Evolutionary conservation across 2,797 vertebrate genomes (phyloP).

Genomic region (Crypturellus tataupa): DNA sequence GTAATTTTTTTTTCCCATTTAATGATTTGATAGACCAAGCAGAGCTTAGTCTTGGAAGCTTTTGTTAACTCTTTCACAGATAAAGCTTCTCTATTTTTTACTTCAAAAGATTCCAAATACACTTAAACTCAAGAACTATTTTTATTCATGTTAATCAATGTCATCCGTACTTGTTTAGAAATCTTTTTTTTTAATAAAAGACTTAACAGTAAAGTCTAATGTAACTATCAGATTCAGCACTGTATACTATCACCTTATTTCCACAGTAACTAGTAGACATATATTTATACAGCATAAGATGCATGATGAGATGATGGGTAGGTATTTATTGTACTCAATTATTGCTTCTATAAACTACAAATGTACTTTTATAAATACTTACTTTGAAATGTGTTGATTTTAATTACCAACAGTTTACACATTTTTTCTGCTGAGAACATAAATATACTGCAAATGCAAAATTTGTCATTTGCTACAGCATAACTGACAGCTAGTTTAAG

Average conservation of each 20-base stretch:
- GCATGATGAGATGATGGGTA: background rate
- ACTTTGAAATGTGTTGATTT: background rate
- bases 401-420: background rate
- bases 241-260: background rate
- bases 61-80: background rate
- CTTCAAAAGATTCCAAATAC: background rate
- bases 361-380: background rate
- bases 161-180: background rate
- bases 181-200: background rate
- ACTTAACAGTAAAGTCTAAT: background rate
- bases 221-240: background rate
- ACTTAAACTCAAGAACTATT: background rate
- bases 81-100: background rate
- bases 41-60: background rate
- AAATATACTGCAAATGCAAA: background rate
- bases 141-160: background rate
- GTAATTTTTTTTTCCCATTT: slow-evolving; percentile 48
- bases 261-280: background rate
- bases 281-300: background rate
- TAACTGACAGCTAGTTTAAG: background rate
- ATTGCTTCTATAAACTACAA: background rate
- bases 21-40: background rate
- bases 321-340: background rate
- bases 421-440: background rate
- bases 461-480: background rate